Conservation (phyloP, 2,113 vertebrate species). For the Cynopterus brachyotis region DNA sequence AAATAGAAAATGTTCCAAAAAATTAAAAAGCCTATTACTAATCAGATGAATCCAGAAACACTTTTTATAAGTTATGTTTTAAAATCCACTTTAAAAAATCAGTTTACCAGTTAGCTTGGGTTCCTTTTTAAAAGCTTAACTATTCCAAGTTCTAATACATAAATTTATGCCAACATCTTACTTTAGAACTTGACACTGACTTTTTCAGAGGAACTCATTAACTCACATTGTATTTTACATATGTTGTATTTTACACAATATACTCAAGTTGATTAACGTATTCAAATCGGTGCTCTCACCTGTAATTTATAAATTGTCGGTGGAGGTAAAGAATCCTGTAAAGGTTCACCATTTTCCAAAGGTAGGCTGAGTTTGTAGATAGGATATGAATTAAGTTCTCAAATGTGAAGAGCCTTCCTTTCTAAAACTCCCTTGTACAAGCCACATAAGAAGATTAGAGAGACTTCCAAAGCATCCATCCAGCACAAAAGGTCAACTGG, state of each 20-base stretch:
- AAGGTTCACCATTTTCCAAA: conserved; percentile 42
- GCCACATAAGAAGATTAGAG: conserved; percentile 36
- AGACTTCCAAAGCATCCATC: conserved; percentile 18
- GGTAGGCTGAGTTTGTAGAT: conserved; percentile 21
- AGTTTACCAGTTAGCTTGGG: conserved; percentile 1
- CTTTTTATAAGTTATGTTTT: conserved; percentile 31
- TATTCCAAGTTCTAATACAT: conserved; percentile 4
- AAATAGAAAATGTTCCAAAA: neutral
- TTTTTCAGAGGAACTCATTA: conserved; percentile 40
- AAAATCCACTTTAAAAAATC: conserved; percentile 50
- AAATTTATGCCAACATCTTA: conserved; percentile 29
- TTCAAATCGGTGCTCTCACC: neutral
- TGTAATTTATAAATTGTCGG: conserved; percentile 33
- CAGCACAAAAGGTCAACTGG: conserved; percentile 48
- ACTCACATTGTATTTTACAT: neutral
- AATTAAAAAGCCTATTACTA: conserved; percentile 43
- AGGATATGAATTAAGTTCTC: conserved; percentile 34
- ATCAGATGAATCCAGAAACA: neutral
- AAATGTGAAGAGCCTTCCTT: conserved; percentile 5
- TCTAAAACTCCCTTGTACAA: conserved; percentile 33
- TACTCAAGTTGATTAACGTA: neutral
- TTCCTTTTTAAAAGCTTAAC: conserved; percentile 13
- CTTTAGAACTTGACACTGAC: conserved; percentile 48
- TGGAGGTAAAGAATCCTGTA: conserved; percentile 32
- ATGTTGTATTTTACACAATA: conserved; percentile 26